phyloP scores from a whole-genome alignment of 37 sponge, comb jelly and placozoan genomes.

The Tethya wilhelma region DNA sequence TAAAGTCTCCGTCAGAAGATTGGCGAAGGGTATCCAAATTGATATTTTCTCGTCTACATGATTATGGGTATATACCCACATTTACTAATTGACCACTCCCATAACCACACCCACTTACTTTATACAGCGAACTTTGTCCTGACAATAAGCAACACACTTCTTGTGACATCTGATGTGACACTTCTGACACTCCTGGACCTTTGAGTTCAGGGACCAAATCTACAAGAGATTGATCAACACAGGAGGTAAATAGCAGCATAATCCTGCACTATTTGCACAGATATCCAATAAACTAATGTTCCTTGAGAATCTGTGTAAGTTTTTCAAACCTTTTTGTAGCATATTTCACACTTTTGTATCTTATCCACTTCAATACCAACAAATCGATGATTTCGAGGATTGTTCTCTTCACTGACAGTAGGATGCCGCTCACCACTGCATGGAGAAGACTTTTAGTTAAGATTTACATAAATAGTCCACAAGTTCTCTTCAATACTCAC shows the following conservation, averaged over 20 bases:
- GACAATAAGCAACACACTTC: constrained; percentile 50
- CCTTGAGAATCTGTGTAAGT: too few relatives aligned
- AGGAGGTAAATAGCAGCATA: background rate
- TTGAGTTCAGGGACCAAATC: constrained; percentile 34
- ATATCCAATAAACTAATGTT: too few relatives aligned
- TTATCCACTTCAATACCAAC: constrained; percentile 1
- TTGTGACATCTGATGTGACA: constrained; percentile 61
- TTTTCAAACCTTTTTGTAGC: constrained; percentile 17
- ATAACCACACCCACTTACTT: too few relatives aligned
- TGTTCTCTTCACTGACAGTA: background rate
- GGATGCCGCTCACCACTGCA: too few relatives aligned
- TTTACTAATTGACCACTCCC: too few relatives aligned
- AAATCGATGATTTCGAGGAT: constrained; percentile 16
- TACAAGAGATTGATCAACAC: constrained; percentile 12
- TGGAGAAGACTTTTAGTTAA: too few relatives aligned
- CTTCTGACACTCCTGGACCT: constrained; percentile 27
- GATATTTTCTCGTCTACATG: too few relatives aligned
- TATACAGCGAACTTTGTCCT: constrained; percentile 27
- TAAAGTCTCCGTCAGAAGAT: too few relatives aligned
- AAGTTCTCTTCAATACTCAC: too few relatives aligned
- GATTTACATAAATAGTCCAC: too few relatives aligned
- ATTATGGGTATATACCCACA: too few relatives aligned
- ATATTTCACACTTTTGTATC: constrained; percentile 18
- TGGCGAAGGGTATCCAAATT: too few relatives aligned
- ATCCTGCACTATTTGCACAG: background rate